Conservation (phyloP, 2,888 invertebrate species). For the Aphelenchoides bicaudatus region DNA sequence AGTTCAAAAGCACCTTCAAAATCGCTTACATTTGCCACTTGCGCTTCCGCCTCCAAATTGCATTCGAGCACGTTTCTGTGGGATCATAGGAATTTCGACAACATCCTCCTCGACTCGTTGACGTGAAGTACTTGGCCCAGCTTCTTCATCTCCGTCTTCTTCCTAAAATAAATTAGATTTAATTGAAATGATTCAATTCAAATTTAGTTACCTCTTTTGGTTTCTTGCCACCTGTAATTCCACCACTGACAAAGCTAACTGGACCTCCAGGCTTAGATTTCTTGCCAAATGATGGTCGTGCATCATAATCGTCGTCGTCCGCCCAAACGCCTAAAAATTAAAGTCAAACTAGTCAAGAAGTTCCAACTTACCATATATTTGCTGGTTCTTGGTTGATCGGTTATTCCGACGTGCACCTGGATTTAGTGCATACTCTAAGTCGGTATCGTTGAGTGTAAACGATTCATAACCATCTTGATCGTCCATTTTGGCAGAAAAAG, state of each 20-base stretch:
- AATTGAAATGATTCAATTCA: too few relatives aligned
- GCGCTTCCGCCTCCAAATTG: too few relatives aligned
- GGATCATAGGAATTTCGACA: slow-evolving; percentile 26
- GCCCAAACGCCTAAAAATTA: slow-evolving; percentile 82
- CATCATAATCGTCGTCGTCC: slow-evolving; percentile 71
- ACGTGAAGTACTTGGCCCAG: slow-evolving; percentile 1
- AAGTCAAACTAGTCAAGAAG: slow-evolving; percentile 25
- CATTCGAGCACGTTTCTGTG: too few relatives aligned
- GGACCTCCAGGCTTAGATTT: slow-evolving; percentile 68
- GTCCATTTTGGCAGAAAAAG: too few relatives aligned
- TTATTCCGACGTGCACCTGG: too few relatives aligned
- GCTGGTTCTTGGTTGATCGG: slow-evolving; percentile 49
- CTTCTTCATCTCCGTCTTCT: slow-evolving; percentile 16
- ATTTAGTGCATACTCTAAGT: too few relatives aligned
- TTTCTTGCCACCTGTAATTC: slow-evolving; percentile 64
- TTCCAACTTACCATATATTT: slow-evolving; percentile 51
- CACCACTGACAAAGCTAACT: slow-evolving; percentile 85
- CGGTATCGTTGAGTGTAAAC: too few relatives aligned
- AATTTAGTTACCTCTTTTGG: slow-evolving; percentile 25
- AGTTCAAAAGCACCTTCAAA: too few relatives aligned
- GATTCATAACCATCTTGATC: too few relatives aligned
- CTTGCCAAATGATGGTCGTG: slow-evolving; percentile 34
- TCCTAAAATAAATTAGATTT: background rate
- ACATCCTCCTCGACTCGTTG: slow-evolving; percentile 5
- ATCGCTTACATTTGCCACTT: too few relatives aligned